Evolutionary conservation across 1,140 invertebrate genomes (phyloP), one percentile per base, ranked within the genome.

Genomic region (Papilio xuthus): DNA sequence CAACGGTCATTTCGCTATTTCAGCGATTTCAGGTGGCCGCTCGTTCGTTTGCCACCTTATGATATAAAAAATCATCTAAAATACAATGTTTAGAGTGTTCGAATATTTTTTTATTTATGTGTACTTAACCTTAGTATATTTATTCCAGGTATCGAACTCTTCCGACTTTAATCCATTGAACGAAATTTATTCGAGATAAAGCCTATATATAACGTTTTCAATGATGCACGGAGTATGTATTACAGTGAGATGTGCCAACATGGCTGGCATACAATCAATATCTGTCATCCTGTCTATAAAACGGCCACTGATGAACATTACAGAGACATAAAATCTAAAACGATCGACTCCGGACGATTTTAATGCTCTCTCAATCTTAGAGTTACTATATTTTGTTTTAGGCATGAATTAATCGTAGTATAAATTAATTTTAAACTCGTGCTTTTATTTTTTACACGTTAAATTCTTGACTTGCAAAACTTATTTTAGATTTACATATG

Each of bases 151-250:
- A 72, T 13, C 41, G 12, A 72, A 13, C 41, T 71, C 75, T 81
- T 80, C 78, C 78, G 80, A 78, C 75, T 53, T 72, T 75, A 4
- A 44, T n/a, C 13, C 20, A 23, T 72, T 47, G 41, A 72, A 80
- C 67, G 67, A 80, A 71, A 81, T 77, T 81, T 80, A 81, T 80
- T 80, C 53, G 72, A 72, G 78, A 80, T 83, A 81, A 83, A 71
- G 71, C 80, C 85, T 72, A 85, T 85, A 85, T 88, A 86, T 84
- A 85, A 82, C 74, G 50, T 74, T 77, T 86, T 87, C 85, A 87
- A 88, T 88, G 87, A 82, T 81, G 87, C 87, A 81, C 83, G 82
- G 83, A 86, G 81, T 88, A 85, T 85, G 85, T 85, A 82, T 78
- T 77, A 78, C 77, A 78, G 82, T 80, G 81, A 53, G 50, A 47